Base-by-base conservation (phyloP, 1,140 invertebrate species). In the Camponotus pennsylvanicus region DNA sequence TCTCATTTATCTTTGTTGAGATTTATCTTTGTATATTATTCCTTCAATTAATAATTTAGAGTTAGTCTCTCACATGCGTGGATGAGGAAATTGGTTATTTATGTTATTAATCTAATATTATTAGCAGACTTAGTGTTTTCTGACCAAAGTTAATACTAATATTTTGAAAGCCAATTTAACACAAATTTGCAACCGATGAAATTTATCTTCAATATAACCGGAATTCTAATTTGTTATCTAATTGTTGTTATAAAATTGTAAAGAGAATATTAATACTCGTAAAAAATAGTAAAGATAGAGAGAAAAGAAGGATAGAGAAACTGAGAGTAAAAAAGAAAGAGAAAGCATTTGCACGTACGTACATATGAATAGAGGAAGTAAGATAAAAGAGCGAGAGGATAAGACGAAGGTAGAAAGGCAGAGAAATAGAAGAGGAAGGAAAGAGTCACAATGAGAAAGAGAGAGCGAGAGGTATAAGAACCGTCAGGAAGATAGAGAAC, bases 201-300 rank as follows among this genome's bases (percentile, higher is more conserved):
- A 85, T 45, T 42, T 18, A 7, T 40, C 21, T 55, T 45, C 13
- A 59, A 86, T 27, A 66, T 86, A 89, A 94, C 91, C 92, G 92
- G 90, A 18, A 42, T 92, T 91, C 90, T 93, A 93, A 95, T 94
- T 93, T 91, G 88, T 64, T 95, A 94, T 94, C 92, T 95, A 95
- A 95, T 95, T 95, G 92, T 95, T 93, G 93, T n/a, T n/a, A n/a
- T n/a, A 92, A 91, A 85, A 91, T 87, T 91, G 57, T 86, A 87
- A 87, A 66, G 88, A 86, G 85, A 70, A 87, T 70, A 59, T 61
- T 49, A 61, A 55, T 7, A 70, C 1, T 61, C n/a, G 18, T 15
- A 5, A 73, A 66, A 32, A 11, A 15, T 45, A 67, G 4, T 57
- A 32, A 57, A 59, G 2, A 42, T 3, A 45, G 15, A 61, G n/a